phyloP scores from a whole-genome alignment of 2,113 vertebrate genomes.

The Guaruba guarouba region DNA sequence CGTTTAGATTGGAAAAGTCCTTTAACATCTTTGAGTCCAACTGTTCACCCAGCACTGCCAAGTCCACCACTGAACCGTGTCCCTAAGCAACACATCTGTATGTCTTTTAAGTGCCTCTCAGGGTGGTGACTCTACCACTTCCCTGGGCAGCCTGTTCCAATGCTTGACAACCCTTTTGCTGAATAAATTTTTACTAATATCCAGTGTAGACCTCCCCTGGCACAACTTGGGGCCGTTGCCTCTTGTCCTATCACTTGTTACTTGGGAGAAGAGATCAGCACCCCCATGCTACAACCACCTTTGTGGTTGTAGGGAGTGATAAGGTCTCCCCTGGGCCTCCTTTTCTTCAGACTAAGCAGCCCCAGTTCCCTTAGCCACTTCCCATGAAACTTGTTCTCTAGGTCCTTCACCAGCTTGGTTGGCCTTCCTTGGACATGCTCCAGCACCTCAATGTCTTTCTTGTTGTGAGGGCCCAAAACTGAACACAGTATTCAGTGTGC shows the following conservation, averaged over 20 bases:
- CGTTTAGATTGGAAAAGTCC: background rate
- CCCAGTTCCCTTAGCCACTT: background rate
- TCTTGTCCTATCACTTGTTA: background rate
- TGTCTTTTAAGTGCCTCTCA: background rate
- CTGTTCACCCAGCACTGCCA: background rate
- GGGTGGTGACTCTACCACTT: background rate
- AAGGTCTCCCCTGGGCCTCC: background rate
- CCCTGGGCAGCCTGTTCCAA: background rate
- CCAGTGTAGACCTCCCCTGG: background rate
- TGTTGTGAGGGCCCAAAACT: background rate
- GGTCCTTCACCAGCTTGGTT: background rate
- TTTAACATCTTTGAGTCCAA: background rate
- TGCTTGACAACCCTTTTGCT: background rate
- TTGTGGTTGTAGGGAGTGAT: background rate
- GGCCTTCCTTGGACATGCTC: background rate
- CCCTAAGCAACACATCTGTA: background rate
- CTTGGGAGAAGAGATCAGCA: background rate
- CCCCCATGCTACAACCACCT: background rate
- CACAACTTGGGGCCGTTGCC: background rate
- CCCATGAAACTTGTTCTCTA: background rate
- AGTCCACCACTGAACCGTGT: background rate
- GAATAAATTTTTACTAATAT: background rate
- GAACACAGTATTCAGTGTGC: background rate
- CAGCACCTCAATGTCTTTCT: background rate
- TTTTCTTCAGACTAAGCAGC: background rate